phyloP scores from a whole-genome alignment of 92 coral and sea anemone species.

The Chrysogorgia sp. region DNA sequence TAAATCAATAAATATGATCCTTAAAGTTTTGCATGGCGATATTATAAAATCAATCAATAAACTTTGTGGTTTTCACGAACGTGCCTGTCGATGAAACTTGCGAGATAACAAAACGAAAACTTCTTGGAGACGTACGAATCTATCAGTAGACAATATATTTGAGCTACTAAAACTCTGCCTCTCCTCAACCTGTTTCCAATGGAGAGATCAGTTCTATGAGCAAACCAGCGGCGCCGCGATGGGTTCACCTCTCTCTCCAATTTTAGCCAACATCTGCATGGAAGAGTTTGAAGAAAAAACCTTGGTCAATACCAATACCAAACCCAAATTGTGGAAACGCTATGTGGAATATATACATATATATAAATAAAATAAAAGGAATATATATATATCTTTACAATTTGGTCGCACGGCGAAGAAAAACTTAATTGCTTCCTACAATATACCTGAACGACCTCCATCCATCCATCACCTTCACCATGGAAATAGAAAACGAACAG shows the following conservation, averaged over 20 bases:
- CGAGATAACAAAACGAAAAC: background rate
- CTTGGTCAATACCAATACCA: background rate
- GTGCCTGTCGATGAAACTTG: conserved; percentile 24
- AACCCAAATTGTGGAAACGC: conserved; percentile 24
- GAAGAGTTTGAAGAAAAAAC: conserved; percentile 6
- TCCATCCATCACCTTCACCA: conserved; percentile 35
- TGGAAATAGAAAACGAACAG: conserved; percentile 3
- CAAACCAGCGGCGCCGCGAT: conserved; percentile 25
- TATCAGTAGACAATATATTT: background rate
- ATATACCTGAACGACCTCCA: conserved; percentile 7
- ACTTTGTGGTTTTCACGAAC: conserved; percentile 35
- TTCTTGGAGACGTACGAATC: background rate
- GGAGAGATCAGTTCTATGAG: conserved; percentile 16
- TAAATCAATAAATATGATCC: too few relatives aligned
- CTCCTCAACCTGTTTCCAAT: conserved; percentile 14
- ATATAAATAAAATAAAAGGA: too few relatives aligned
- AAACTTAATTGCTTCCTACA: background rate
- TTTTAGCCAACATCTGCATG: conserved; percentile 23
- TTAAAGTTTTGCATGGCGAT: too few relatives aligned
- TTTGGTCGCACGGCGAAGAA: background rate
- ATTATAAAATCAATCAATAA: too few relatives aligned
- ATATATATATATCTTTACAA: too few relatives aligned
- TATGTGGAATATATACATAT: conserved; percentile 7
- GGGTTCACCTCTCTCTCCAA: conserved; percentile 37
- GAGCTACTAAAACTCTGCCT: conserved; percentile 8